Evolutionary conservation across 2,888 invertebrate species (phyloP).

Genomic region (Calameuta pallipes): DNA sequence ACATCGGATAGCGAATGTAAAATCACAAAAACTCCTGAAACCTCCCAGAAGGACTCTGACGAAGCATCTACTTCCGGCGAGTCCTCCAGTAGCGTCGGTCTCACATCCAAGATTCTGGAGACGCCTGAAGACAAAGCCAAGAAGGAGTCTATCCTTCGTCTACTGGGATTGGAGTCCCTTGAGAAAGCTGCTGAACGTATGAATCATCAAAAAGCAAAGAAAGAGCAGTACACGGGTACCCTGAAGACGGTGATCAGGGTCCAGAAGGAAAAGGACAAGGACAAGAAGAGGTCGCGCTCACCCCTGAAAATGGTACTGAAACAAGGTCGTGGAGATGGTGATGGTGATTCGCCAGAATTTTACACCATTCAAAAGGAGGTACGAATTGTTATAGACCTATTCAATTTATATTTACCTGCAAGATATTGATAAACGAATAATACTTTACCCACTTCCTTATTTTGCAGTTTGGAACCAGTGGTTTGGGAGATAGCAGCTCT

Average conservation of each 20-base stretch:
- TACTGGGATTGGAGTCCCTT: conserved; percentile 80
- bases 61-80: conserved; percentile 60
- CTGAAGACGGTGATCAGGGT: conserved; percentile 87
- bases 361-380: conserved; percentile 82
- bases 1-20: conserved; percentile 34
- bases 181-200: conserved; percentile 74
- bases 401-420: not conserved
- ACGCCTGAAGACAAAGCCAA: conserved; percentile 75
- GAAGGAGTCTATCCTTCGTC: conserved; percentile 80
- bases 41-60: conserved; percentile 52
- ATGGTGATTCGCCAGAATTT: conserved; percentile 68
- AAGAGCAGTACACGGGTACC: conserved; percentile 79
- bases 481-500: conserved; percentile 65
- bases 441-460: conserved; percentile 22
- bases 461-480: conserved; percentile 63
- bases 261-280: conserved; percentile 67
- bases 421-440: not conserved
- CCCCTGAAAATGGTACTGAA: conserved; percentile 84
- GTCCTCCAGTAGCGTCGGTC: conserved; percentile 52
- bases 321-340: conserved; percentile 69
- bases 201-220: conserved; percentile 70
- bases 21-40: conserved; percentile 41
- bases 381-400: conserved; percentile 15
- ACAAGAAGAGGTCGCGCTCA: conserved; percentile 75
- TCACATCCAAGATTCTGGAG: conserved; percentile 58